Conservation (phyloP, 2,797 vertebrate species). For the Setipinna tenuifilis region DNA sequence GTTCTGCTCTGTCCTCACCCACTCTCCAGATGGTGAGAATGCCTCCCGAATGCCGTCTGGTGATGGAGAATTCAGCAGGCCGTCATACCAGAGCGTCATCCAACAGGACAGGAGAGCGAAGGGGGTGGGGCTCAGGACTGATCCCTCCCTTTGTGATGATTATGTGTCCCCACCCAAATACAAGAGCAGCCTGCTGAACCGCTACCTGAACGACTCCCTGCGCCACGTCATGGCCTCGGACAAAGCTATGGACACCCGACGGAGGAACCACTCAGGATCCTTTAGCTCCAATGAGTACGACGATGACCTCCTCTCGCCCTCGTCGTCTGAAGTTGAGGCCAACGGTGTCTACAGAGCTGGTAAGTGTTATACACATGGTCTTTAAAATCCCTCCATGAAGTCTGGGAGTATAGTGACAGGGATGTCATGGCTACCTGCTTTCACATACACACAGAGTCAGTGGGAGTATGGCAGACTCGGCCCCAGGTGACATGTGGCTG, state of each 20-base stretch:
- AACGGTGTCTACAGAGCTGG: constrained; percentile 97
- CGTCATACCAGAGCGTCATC: constrained; percentile 93
- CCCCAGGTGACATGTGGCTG: neutral
- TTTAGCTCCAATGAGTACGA: constrained; percentile 99
- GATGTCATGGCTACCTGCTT: neutral
- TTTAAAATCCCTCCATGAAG: neutral
- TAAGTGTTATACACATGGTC: too few relatives aligned
- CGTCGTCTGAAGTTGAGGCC: constrained; percentile 95
- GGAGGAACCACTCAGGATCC: constrained; percentile 97
- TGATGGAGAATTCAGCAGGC: constrained; percentile 86
- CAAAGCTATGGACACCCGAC: constrained; percentile 90
- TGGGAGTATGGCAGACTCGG: neutral
- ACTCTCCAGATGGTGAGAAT: constrained; percentile 86
- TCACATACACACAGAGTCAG: neutral
- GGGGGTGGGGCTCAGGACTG: constrained; percentile 83
- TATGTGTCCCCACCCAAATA: constrained; percentile 98
- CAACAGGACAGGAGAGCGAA: constrained; percentile 91
- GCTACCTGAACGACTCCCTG: constrained; percentile 98
- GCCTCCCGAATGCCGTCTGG: constrained; percentile 84
- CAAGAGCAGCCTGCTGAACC: constrained; percentile 97
- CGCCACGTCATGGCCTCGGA: constrained; percentile 97
- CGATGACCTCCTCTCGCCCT: constrained; percentile 95
- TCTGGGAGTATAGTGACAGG: neutral
- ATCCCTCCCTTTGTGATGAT: constrained; percentile 87
- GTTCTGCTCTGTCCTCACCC: neutral